Base-by-base conservation (phyloP, 2,888 invertebrate genomes). In the Papilio elwesi region DNA sequence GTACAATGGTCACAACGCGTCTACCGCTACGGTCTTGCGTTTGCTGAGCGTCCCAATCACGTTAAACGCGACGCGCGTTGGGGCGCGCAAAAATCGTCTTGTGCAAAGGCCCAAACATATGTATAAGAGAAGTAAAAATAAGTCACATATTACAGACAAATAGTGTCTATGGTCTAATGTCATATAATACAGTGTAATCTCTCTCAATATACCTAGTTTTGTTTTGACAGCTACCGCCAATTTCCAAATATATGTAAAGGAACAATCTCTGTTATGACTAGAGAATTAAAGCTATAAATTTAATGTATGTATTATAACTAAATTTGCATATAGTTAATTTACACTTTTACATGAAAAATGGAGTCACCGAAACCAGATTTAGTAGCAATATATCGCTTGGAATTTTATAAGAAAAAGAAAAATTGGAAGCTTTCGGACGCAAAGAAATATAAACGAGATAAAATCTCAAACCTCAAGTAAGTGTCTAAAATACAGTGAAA, bases 361-460 rank as follows among this genome's bases (percentile, higher is more conserved):
- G 69, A 73, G 52, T 12, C 26, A n/a, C 66, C 74, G 4, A 78
- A 82, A 68, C 55, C 81, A 0, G 85, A 87, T 43, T 70, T 88
- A 51, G 55, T 81, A 38, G 85, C 88, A 5, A 83, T 90, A 10
- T 87, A 85, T 63, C 83, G 82, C 13, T 80, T 90, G 3, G 87
- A 90, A 70, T 89, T 89, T 73, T 90, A 90, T 72, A 86, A 81
- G 72, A 89, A 89, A 38, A 83, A 89, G 72, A 86, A 84, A 26
- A 85, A 85, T 38, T 90, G 90, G 90, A 87, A 85, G 74, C 77
- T 87, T 1, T 74, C 79, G 11, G 78, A 82, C 76, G 62, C 7
- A 75, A 75, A 53, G 65, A 75, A 26, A 63, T 69, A 55, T 66
- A 75, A 70, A 48, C 36, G 62, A 15, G 80, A 77, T 71, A 80